Base-by-base conservation (phyloP, 2,113 vertebrate species). In the Xyliphius kryptos region DNA sequence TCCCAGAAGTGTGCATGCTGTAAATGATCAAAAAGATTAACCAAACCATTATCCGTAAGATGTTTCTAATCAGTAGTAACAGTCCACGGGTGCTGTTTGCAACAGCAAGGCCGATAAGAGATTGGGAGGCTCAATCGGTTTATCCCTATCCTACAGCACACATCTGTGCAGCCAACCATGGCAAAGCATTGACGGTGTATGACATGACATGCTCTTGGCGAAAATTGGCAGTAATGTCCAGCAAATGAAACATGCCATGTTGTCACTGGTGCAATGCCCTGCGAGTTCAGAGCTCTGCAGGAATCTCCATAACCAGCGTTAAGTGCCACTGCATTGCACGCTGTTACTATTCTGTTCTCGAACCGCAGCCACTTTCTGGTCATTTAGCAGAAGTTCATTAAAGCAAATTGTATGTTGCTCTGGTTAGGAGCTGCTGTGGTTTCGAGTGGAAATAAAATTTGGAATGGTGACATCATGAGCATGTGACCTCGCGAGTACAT, bases 321-420 rank as follows among this genome's bases (percentile, higher is more conserved):
- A 14, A 49, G 12, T 61, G 44, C 59, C 6, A 21, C n/a, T n/a
- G n/a, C n/a, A n/a, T n/a, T n/a, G n/a, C n/a, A n/a, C n/a, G 7
- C 38, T 57, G 40, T 15, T 57, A 43, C 19, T 44, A 11, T 44
- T 44, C 56, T 61, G 46, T 46, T 49, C 46, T 15, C 5, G 17
- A 3, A 61, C 47, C 46, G 13, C 59, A 50, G 26, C 47, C 47
- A 50, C 46, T 49, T 21, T 51, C 14, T 36, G 59, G 56, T 58
- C 40, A 11, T 58, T 58, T 41, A 58, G 40, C 40, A 58, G 19
- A 11, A 58, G 38, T 58, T 58, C 40, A 58, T 58, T 61, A 61
- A 40, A 38, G 59, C 58, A 37, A 49, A 61, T 50, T 58, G 56
- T 58, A 58, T 44, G 56, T 58, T 58, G n/a, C 40, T 58, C 40